These are phyloP conservation scores for Cheirogaleus medius DNA, from an alignment of 2,113 vertebrate species.

Conservation along the genomic window DNA sequence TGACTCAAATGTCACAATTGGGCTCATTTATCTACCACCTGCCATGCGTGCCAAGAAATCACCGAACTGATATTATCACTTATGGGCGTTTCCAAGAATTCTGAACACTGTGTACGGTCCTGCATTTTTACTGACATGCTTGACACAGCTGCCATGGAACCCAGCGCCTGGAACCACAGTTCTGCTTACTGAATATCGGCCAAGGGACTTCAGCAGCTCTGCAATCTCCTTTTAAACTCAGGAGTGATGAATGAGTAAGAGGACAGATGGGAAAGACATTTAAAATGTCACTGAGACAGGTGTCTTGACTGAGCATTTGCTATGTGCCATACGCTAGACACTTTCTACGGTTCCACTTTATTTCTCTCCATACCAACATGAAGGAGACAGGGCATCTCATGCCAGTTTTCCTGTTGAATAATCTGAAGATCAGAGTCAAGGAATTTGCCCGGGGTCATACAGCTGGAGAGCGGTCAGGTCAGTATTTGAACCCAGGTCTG, in stretches of 20 bases:
- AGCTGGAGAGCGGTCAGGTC: not conserved
- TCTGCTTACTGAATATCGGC: not conserved
- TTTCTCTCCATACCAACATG: not conserved
- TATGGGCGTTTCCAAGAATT: not conserved
- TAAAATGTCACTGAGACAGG: not conserved
- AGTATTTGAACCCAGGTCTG: not conserved
- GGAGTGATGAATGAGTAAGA: not conserved
- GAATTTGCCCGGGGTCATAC: not conserved
- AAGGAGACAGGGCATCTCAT: not conserved
- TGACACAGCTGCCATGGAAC: not conserved
- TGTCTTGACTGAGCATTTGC: not conserved
- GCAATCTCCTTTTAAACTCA: not conserved
- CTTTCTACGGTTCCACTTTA: rapidly evolving
- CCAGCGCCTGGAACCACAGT: rapidly evolving
- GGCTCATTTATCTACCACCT: slow-evolving; percentile 11
- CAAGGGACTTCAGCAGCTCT: not conserved
- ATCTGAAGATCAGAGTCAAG: not conserved
- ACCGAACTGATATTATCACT: not conserved
- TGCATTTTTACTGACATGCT: not conserved
- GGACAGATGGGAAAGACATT: not conserved
- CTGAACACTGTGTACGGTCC: not conserved
- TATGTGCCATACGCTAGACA: too few relatives aligned
- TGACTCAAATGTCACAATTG: not conserved
- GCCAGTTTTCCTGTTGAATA: not conserved
- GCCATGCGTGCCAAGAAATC: not conserved